A percentile compares a stretch with the other conserved stretches of the same genome.
phyloP scores from a whole-genome alignment of 2,113 vertebrate genomes.

The Hemiprocne comata region DNA sequence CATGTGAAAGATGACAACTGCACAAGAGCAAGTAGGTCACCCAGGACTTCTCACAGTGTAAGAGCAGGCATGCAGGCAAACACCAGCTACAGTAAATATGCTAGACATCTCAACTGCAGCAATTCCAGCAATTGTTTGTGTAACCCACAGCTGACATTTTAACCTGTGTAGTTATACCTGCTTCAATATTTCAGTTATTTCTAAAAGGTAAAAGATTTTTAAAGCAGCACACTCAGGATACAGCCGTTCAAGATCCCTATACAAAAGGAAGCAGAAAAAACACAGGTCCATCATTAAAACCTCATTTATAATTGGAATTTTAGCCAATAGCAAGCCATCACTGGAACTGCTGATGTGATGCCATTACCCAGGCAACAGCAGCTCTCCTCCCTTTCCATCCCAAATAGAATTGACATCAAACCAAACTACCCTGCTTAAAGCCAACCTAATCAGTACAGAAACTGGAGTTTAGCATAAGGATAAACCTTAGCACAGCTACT shows the following conservation, averaged over 20 bases:
- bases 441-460: background rate
- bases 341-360: background rate
- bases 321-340: background rate
- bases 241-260: background rate
- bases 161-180: background rate
- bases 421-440: background rate
- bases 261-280: background rate
- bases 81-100: background rate
- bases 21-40: background rate
- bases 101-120: background rate
- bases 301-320: background rate
- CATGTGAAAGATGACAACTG: rapidly evolving
- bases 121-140: background rate
- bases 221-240: background rate
- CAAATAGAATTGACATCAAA: conserved; percentile 18
- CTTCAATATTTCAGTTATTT: background rate
- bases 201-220: background rate
- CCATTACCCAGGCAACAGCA: background rate
- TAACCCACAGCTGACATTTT: conserved; percentile 5
- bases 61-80: background rate
- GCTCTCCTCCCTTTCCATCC: background rate
- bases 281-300: background rate
- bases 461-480: background rate
- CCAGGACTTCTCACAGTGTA: background rate
- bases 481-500: background rate